These are phyloP conservation scores for Drosophila niveifrons DNA, from an alignment of 2,888 invertebrate genomes.

Conservation along the genomic window DNA sequence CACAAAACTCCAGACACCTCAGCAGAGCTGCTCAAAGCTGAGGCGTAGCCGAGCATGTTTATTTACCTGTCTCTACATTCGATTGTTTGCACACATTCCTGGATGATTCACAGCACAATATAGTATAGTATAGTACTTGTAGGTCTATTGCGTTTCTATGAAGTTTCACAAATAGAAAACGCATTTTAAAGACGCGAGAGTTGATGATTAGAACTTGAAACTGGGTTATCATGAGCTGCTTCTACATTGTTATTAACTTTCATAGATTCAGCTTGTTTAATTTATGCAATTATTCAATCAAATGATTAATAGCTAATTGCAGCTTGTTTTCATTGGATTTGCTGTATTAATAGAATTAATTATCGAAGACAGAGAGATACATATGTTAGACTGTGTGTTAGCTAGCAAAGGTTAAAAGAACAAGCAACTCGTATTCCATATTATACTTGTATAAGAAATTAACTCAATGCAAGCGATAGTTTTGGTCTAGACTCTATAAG, in stretches of 20 bases:
- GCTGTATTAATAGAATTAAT: slow-evolving; percentile 23
- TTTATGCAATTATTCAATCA: slow-evolving; percentile 55
- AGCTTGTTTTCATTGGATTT: slow-evolving; percentile 14
- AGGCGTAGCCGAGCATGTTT: slow-evolving; percentile 8
- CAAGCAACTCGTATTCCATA: slow-evolving; percentile 1
- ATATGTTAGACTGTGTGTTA: background rate
- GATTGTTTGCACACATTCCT: slow-evolving; percentile 53
- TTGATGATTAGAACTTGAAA: slow-evolving; percentile 11
- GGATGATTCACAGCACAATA: slow-evolving; percentile 33
- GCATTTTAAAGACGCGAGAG: slow-evolving; percentile 5
- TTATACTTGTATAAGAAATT: slow-evolving; percentile 2
- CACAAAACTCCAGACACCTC: slow-evolving; percentile 28
- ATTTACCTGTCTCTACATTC: slow-evolving; percentile 31
- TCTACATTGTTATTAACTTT: slow-evolving; percentile 14
- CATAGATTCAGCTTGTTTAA: slow-evolving; percentile 30
- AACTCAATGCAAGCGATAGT: background rate
- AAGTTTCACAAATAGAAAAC: slow-evolving; percentile 23
- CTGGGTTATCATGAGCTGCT: slow-evolving; percentile 17
- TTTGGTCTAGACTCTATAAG: background rate
- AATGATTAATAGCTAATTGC: slow-evolving; percentile 53
- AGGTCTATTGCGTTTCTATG: slow-evolving; percentile 43
- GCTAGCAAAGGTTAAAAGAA: slow-evolving; percentile 20
- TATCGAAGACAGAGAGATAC: background rate
- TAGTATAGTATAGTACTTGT: background rate
- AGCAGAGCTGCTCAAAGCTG: slow-evolving; percentile 2